Evolutionary conservation across 2,113 vertebrate genomes (phyloP).

Genomic region (Coptodon bakossiorum): DNA sequence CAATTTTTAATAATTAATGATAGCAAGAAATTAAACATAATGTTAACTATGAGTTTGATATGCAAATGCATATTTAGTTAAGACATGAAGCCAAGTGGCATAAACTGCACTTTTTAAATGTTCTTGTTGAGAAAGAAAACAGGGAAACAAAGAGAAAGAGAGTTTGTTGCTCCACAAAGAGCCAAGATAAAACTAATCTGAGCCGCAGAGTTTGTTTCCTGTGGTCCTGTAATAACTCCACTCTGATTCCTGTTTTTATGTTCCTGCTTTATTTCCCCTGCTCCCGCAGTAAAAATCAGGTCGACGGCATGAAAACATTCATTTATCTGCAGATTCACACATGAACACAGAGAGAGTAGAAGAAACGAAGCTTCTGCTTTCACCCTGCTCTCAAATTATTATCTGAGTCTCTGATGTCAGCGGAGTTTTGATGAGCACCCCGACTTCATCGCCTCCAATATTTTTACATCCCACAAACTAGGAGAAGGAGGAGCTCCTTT

Average conservation of each 20-base stretch:
- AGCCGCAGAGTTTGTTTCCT: neutral
- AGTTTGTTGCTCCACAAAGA: neutral
- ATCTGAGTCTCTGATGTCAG: neutral
- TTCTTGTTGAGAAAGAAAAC: neutral
- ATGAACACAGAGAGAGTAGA: neutral
- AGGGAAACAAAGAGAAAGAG: neutral
- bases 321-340: neutral
- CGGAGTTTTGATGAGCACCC: neutral
- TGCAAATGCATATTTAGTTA: neutral
- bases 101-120: neutral
- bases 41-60: neutral
- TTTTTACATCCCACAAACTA: neutral
- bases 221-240: neutral
- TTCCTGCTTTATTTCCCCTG: conserved; percentile 8
- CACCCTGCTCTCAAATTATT: neutral
- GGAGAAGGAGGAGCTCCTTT: neutral
- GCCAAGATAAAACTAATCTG: neutral
- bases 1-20: neutral
- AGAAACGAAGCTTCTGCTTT: neutral
- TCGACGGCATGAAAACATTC: neutral
- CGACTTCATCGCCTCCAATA: neutral
- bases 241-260: neutral
- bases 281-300: neutral
- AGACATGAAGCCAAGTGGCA: neutral
- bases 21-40: neutral